Evolutionary conservation across 2,113 vertebrate species (phyloP).

Genomic region (Antechinus flavipes): DNA sequence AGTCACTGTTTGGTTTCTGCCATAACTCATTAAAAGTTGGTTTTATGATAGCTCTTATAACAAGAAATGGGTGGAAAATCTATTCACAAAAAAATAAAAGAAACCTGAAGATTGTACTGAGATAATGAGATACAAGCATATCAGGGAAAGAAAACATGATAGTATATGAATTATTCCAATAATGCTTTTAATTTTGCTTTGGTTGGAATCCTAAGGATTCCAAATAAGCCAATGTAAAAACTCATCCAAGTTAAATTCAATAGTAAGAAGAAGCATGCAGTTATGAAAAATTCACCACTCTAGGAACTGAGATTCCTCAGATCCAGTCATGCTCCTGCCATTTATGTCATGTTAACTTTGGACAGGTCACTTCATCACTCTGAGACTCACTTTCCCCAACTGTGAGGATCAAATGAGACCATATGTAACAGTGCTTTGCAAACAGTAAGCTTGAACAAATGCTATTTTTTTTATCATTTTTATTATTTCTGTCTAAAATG

Average conservation of each 20-base stretch:
- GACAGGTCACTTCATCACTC: neutral
- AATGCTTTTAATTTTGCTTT: neutral
- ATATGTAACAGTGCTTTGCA: neutral
- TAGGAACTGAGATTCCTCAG: neutral
- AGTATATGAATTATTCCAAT: neutral
- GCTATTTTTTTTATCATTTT: neutral
- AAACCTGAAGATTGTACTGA: neutral
- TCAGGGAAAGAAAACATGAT: neutral
- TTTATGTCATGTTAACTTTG: neutral
- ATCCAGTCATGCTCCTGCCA: neutral
- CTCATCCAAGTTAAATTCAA: neutral
- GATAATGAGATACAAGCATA: neutral
- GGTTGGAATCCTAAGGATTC: neutral
- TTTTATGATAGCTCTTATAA: neutral
- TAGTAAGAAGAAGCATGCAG: neutral
- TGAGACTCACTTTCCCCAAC: neutral
- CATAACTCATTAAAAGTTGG: neutral
- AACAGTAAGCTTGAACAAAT: neutral
- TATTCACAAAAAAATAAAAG: neutral
- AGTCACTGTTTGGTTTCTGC: neutral
- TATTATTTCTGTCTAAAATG: neutral
- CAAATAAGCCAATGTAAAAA: neutral
- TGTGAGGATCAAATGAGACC: neutral
- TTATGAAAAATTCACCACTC: neutral
- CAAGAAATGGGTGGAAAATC: neutral